Conservation (phyloP, 2,797 vertebrate species). For the Eulemur mongoz region DNA sequence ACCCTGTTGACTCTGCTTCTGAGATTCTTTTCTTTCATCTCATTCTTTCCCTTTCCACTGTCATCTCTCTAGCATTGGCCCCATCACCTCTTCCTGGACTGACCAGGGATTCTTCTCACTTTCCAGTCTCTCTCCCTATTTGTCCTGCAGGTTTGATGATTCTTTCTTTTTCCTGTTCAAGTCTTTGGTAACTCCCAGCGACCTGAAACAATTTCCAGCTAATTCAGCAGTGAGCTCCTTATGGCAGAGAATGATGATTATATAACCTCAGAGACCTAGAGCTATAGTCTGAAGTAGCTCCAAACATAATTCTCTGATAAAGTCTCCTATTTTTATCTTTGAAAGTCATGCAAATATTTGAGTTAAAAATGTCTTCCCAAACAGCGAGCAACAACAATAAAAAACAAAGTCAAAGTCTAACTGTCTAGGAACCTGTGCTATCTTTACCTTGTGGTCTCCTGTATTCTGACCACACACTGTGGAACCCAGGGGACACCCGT, state of each 20-base stretch:
- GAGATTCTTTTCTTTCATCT: neutral
- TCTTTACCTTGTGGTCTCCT: neutral
- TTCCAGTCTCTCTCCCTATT: neutral
- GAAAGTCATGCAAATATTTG: conserved; percentile 16
- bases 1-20: neutral
- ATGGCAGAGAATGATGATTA: neutral
- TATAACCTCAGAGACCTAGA: neutral
- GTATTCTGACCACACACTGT: neutral
- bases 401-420: conserved; percentile 17
- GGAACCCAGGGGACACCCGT: neutral
- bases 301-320: neutral
- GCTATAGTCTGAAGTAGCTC: neutral
- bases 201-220: neutral
- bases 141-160: neutral
- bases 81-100: neutral
- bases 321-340: neutral
- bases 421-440: neutral
- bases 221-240: neutral
- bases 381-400: neutral
- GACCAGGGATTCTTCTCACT: neutral
- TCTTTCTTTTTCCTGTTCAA: neutral
- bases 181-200: neutral
- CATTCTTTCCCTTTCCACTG: neutral
- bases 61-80: neutral
- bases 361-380: neutral